These are phyloP conservation scores for Orbicella faveolata DNA, from an alignment of 64 coral and sea anemone species.

Conservation along the genomic window DNA sequence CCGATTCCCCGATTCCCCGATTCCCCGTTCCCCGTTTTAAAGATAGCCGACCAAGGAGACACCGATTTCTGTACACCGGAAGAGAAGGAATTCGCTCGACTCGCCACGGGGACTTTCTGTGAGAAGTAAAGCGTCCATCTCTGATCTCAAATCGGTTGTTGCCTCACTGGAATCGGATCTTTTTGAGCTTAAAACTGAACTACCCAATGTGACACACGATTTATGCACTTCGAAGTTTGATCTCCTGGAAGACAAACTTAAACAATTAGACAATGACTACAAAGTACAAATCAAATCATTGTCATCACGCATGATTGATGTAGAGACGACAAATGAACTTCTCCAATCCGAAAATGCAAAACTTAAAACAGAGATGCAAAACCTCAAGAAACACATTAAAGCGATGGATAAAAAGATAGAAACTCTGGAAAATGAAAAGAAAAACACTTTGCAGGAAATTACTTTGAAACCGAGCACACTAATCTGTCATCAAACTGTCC, in stretches of 20 bases:
- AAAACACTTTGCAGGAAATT: neutral
- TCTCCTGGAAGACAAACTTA: constrained; percentile 16
- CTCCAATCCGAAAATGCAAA: neutral
- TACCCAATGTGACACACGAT: neutral
- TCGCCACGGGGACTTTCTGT: neutral
- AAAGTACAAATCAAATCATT: constrained; percentile 18
- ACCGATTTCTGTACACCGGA: neutral
- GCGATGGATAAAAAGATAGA: neutral
- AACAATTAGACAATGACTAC: constrained; percentile 10
- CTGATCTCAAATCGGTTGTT: constrained; percentile 5
- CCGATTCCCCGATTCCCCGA: too few relatives aligned
- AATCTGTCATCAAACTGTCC: too few relatives aligned
- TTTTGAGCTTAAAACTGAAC: neutral
- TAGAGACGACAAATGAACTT: constrained; percentile 4
- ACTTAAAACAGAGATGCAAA: neutral
- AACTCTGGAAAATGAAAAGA: neutral
- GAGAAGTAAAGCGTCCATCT: neutral
- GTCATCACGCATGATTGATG: constrained; percentile 2
- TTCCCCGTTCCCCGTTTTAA: too few relatives aligned
- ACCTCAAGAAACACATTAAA: neutral
- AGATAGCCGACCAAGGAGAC: too few relatives aligned
- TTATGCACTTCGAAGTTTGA: neutral
- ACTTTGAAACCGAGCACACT: too few relatives aligned
- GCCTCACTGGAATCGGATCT: neutral
- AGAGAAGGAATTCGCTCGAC: constrained; percentile 27